Percentiles rank a stretch among this genome's conserved stretches.
Evolutionary conservation across 2,797 vertebrate genomes (phyloP).

Genomic region (Gastrophryne carolinensis): DNA sequence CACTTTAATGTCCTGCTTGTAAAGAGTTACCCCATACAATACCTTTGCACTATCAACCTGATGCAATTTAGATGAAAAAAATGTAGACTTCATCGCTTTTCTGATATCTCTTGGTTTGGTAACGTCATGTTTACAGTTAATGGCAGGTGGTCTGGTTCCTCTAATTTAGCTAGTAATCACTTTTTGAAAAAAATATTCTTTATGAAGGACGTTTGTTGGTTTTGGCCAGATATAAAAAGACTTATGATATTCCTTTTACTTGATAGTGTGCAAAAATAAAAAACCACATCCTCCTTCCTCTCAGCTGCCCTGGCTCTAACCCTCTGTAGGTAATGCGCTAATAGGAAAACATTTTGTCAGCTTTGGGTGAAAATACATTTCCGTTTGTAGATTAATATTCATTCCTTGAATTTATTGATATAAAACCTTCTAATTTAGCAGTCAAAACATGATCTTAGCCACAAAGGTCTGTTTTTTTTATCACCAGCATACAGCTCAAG

Average conservation of each 20-base stretch:
- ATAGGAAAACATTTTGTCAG: conserved; percentile 18
- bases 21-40: too few relatives aligned
- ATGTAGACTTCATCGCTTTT: background rate
- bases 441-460: background rate
- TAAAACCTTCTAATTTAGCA: background rate
- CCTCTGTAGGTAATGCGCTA: conserved; percentile 44
- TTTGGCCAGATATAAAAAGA: conserved; percentile 27
- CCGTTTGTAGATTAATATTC: background rate
- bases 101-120: background rate
- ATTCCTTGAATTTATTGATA: background rate
- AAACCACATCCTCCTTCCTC: conserved; percentile 47
- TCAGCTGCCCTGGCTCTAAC: conserved; percentile 43
- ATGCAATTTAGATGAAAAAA: background rate
- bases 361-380: conserved; percentile 6
- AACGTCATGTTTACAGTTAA: conserved; percentile 12
- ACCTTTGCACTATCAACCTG: too few relatives aligned
- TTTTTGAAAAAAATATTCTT: conserved; percentile 18
- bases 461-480: background rate
- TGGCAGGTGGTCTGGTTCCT: conserved; percentile 10
- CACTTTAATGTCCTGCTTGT: too few relatives aligned
- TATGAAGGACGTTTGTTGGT: conserved; percentile 16
- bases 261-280: conserved; percentile 38
- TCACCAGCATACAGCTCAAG: too few relatives aligned
- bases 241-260: conserved; percentile 21
- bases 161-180: conserved; percentile 8